These are phyloP conservation scores for Loripinus fragilis DNA, from an alignment of 2,888 invertebrate species.

Conservation along the genomic window DNA sequence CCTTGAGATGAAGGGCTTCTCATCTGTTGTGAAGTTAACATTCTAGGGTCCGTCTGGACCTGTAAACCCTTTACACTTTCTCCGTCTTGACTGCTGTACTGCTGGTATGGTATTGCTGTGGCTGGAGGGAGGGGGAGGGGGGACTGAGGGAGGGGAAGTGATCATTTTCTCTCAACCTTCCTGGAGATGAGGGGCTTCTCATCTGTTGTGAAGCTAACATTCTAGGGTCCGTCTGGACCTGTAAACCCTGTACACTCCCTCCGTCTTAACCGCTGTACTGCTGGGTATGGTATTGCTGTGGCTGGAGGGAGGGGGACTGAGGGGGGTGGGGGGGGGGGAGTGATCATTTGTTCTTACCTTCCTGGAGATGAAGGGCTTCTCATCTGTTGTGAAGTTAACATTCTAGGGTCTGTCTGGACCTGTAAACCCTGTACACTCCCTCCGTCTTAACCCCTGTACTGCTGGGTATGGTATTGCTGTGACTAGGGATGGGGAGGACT, in stretches of 20 bases:
- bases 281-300: conserved; percentile 58
- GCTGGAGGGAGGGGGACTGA: no score
- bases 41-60: conserved; percentile 70
- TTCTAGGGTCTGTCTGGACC: conserved; percentile 70
- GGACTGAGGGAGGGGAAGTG: no score
- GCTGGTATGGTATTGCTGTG: conserved; percentile 59
- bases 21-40: conserved; percentile 59
- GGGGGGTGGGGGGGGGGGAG: no score
- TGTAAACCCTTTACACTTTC: conserved; percentile 62
- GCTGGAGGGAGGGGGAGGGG: no score
- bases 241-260: conserved; percentile 59
- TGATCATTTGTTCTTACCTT: no score
- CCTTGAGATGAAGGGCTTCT: conserved; percentile 75
- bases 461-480: conserved; percentile 60
- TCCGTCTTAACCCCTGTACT: conserved; percentile 51
- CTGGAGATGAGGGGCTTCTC: conserved; percentile 74
- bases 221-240: conserved; percentile 71
- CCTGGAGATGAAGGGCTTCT: conserved; percentile 75
- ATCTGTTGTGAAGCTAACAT: conserved; percentile 61
- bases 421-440: conserved; percentile 63
- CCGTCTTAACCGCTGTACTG: conserved; percentile 56
- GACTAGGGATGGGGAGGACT: no score
- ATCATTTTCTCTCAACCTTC: conserved; percentile 73
- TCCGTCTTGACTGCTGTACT: conserved; percentile 52
- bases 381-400: conserved; percentile 59